phyloP scores from a whole-genome alignment of 2,113 vertebrate species.

The Podiceps cristatus region DNA sequence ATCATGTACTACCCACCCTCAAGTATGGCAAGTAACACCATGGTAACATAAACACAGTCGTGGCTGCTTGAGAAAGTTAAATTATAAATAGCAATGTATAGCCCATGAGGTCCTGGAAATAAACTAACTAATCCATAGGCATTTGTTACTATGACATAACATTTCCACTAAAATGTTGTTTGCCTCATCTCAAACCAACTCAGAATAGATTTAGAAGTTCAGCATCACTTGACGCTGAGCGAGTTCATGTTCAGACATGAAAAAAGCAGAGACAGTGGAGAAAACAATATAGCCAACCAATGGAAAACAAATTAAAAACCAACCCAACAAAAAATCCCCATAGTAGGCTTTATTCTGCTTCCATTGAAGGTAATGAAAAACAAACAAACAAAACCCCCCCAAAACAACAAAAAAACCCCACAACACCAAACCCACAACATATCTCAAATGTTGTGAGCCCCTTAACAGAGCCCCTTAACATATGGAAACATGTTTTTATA shows the following conservation, averaged over 20 bases:
- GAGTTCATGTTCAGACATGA: neutral
- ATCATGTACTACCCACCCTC: constrained; percentile 64
- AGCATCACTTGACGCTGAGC: neutral
- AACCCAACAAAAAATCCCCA: neutral
- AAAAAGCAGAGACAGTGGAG: neutral
- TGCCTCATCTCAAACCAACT: constrained; percentile 24
- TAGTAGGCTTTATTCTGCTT: neutral
- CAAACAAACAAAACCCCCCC: no score
- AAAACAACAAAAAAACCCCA: no score
- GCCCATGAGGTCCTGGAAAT: constrained; percentile 67
- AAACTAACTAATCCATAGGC: constrained; percentile 68
- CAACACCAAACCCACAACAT: no score
- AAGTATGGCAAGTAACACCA: constrained; percentile 72
- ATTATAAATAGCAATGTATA: constrained; percentile 73
- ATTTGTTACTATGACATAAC: constrained; percentile 64
- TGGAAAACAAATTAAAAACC: neutral
- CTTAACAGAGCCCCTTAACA: no score
- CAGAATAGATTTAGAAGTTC: constrained; percentile 22
- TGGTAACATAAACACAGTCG: constrained; percentile 78
- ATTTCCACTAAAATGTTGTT: constrained; percentile 38
- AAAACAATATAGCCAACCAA: neutral
- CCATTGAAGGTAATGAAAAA: neutral
- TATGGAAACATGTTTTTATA: neutral
- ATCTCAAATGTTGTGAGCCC: neutral
- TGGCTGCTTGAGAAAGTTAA: constrained; percentile 58